Percentiles rank a stretch among this genome's conserved stretches.
phyloP scores from a whole-genome alignment of 2,888 invertebrate species.

The Caenorhabditis virilis region DNA sequence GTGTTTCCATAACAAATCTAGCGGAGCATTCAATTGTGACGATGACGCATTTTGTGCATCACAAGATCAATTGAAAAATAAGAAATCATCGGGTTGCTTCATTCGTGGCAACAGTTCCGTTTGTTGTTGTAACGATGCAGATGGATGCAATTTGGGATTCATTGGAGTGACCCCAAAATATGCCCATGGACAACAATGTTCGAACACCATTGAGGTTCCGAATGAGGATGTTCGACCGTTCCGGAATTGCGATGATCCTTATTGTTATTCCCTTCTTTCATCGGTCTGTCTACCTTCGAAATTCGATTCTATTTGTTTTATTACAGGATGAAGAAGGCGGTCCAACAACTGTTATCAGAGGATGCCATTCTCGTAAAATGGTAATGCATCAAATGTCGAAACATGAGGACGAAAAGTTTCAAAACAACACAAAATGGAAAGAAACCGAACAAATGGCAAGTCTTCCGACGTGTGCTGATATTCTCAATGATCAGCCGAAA shows the following conservation, averaged over 20 bases:
- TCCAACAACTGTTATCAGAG: constrained; percentile 42
- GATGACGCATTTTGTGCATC: constrained; percentile 49
- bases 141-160: constrained; percentile 52
- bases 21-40: constrained; percentile 56
- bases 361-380: constrained; percentile 53
- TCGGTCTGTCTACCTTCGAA: constrained; percentile 26
- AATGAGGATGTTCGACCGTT: constrained; percentile 40
- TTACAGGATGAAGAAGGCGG: constrained; percentile 51
- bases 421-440: constrained; percentile 53
- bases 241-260: constrained; percentile 56
- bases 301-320: background rate
- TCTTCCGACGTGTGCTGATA: constrained; percentile 51
- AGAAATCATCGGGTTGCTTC: constrained; percentile 49
- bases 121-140: constrained; percentile 59
- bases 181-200: constrained; percentile 40
- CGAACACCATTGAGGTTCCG: constrained; percentile 42
- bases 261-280: constrained; percentile 52
- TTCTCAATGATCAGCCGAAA: constrained; percentile 29
- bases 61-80: constrained; percentile 42
- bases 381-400: constrained; percentile 53
- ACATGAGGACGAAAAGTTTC: constrained; percentile 47
- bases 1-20: constrained; percentile 60
- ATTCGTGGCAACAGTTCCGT: constrained; percentile 38
- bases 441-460: constrained; percentile 44
- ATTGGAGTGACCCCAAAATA: constrained; percentile 36